phyloP scores from a whole-genome alignment of 2,888 invertebrate species.

The Peribatodes rhomboidaria region DNA sequence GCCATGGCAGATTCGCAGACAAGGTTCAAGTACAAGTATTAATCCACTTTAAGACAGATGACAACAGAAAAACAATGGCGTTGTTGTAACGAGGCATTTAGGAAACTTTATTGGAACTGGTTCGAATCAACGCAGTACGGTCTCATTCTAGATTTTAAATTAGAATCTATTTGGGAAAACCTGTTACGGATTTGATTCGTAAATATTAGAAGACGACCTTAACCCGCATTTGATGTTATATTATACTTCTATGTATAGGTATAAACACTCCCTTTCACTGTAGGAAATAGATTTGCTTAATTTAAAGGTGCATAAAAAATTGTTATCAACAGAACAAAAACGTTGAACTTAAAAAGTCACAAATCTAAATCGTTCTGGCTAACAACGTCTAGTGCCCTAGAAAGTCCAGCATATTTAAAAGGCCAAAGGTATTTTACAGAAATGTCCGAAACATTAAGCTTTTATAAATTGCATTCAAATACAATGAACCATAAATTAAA shows the following conservation, averaged over 20 bases:
- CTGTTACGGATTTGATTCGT: constrained; percentile 10
- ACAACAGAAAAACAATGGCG: background rate
- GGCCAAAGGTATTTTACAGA: no score
- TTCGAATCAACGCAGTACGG: background rate
- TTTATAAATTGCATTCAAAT: no score
- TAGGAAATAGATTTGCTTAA: background rate
- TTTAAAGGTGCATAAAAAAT: background rate
- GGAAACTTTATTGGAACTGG: constrained; percentile 2
- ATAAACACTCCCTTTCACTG: constrained; percentile 37
- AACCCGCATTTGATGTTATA: constrained; percentile 32
- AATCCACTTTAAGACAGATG: constrained; percentile 9
- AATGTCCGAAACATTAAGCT: no score
- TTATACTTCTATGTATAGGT: no score
- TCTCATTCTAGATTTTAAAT: constrained; percentile 2
- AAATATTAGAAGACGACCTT: constrained; percentile 38
- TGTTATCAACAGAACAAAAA: background rate
- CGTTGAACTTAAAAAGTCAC: no score
- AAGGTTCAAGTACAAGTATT: constrained; percentile 11
- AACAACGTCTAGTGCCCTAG: no score
- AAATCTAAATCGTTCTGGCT: no score
- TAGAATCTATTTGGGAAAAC: constrained; percentile 7
- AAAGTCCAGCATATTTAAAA: no score
- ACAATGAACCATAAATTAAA: no score
- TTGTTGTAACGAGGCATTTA: background rate
- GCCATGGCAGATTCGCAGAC: constrained; percentile 17